Percentiles rank a stretch among this genome's conserved stretches.
phyloP scores from a whole-genome alignment of 2,888 invertebrate species.

The Sympetrum striolatum region DNA sequence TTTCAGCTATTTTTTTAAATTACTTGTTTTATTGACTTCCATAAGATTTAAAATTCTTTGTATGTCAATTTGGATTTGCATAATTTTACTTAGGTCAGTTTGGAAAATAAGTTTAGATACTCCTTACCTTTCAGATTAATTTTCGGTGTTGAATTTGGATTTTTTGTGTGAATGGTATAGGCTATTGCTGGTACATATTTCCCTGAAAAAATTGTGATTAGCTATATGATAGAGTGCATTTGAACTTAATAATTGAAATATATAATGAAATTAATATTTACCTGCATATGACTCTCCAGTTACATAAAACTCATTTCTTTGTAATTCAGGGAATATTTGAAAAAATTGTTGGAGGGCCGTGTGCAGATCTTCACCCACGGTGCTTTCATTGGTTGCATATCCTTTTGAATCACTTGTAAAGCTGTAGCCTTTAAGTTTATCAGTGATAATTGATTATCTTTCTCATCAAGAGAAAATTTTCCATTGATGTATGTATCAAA shows the following conservation, averaged over 20 bases:
- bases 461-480: slow-evolving; percentile 50
- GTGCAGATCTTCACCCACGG: slow-evolving; percentile 82
- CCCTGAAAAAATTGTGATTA: slow-evolving; percentile 58
- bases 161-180: slow-evolving; percentile 74
- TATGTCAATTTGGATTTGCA: too few species aligned
- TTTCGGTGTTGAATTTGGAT: slow-evolving; percentile 65
- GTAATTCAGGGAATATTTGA: slow-evolving; percentile 78
- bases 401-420: slow-evolving; percentile 80
- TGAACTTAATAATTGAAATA: neutral
- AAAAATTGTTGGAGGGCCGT: slow-evolving; percentile 82
- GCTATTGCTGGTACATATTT: slow-evolving; percentile 80
- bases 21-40: too few species aligned
- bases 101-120: too few species aligned
- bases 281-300: slow-evolving; percentile 91
- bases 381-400: slow-evolving; percentile 78
- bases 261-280: slow-evolving; percentile 56
- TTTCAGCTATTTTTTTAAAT: too few species aligned
- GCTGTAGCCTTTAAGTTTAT: slow-evolving; percentile 72
- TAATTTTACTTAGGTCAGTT: too few species aligned
- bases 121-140: slow-evolving; percentile 68
- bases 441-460: slow-evolving; percentile 52
- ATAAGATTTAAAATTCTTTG: too few species aligned
- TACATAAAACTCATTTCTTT: slow-evolving; percentile 79
- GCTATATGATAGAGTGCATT: neutral
- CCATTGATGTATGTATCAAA: too few species aligned